A percentile compares a stretch with the other conserved stretches of the same genome.
Evolutionary conservation across 2,888 invertebrate genomes (phyloP).

Genomic region (Sphecodes monilicornis): DNA sequence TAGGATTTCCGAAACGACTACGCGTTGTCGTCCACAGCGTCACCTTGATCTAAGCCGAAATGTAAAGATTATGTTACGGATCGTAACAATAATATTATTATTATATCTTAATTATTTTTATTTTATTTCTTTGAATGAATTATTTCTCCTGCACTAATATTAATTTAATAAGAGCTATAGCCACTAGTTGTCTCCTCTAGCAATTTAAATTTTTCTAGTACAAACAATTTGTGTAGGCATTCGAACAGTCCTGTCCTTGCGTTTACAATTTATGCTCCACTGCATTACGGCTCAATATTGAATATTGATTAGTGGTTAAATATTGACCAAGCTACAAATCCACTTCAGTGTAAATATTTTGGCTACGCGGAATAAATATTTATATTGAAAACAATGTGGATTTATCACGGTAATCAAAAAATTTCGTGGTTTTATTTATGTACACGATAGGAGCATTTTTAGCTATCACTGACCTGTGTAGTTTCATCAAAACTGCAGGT

Average conservation of each 20-base stretch:
- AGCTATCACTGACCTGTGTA: conserved; percentile 31
- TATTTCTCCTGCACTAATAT: no score
- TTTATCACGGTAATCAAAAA: neutral
- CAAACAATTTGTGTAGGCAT: neutral
- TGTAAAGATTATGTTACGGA: no score
- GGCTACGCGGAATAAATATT: neutral
- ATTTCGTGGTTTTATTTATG: neutral
- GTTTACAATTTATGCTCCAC: neutral
- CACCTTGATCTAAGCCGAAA: no score
- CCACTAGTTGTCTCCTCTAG: neutral
- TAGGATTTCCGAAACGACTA: no score
- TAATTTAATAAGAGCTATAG: neutral
- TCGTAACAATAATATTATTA: no score
- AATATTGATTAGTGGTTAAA: conserved; percentile 8
- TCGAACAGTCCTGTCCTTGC: neutral
- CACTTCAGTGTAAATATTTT: neutral
- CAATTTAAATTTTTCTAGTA: neutral
- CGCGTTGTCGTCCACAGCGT: no score
- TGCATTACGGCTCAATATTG: neutral
- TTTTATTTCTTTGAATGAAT: neutral
- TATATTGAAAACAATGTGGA: neutral
- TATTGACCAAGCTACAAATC: neutral
- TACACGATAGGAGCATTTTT: neutral
- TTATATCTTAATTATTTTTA: neutral
- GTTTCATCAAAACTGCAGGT: conserved; percentile 46